Evolutionary conservation across 1,140 invertebrate species (phyloP), one percentile per base, ranked within the genome.

Genomic region (Galleria mellonella): DNA sequence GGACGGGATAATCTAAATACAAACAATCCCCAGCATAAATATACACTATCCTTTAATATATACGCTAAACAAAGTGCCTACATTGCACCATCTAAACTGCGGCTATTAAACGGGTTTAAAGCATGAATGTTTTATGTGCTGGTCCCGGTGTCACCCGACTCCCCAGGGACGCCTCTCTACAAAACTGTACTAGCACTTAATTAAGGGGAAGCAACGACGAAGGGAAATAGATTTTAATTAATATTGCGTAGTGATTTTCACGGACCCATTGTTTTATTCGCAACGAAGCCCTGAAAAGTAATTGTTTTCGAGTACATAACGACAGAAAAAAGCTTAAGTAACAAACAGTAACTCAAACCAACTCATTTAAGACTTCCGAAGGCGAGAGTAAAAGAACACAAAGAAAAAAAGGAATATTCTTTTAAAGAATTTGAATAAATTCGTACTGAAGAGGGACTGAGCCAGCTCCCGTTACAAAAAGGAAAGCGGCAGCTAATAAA

Each of bases 211-310:
- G 60, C 52, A 49, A 50, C 46, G 43, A 9, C n/a, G 29, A 60
- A 63, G 63, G 57, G 65, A 70, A n/a, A 72, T 70, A 68, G 55
- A 69, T 76, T 76, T 72, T 71, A 74, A 76, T 79, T 72, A 79
- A 72, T 56, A 72, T 63, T 59, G 60, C 48, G 59, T 51, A 43
- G 52, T 57, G 64, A 71, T 62, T 66, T 23, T 6, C 67, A 42
- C 45, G 39, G 45, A 23, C 43, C 38, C 44, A 59, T 56, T 67
- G 63, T 67, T 49, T 30, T 10, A 30, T 13, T 8, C 9, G 9
- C 9, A 14, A 13, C 32, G 12, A 35, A 35, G 8, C 10, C 32
- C 7, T 5, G 13, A 35, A 35, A 35, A 9, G 9, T 35, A 10
- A 35, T 11, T 37, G 14, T 17, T 17, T 17, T n/a, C 35, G 35